These are phyloP conservation scores for Ahaetulla prasina DNA, from an alignment of 2,113 vertebrate species.

Conservation along the genomic window DNA sequence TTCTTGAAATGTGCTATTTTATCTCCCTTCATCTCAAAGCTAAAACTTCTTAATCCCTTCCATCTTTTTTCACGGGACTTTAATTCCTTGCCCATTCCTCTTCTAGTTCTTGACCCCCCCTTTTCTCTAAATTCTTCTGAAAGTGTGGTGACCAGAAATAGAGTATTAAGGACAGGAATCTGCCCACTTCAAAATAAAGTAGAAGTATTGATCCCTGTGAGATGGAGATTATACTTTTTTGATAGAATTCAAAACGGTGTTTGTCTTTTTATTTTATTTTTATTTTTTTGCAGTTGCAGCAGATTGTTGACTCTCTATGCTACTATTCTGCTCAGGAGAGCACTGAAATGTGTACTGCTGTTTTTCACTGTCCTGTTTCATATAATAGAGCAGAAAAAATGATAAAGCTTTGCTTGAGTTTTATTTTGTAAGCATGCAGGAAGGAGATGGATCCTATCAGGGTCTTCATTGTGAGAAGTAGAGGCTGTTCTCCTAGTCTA, in stretches of 20 bases:
- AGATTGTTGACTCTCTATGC: background rate
- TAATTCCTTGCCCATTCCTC: background rate
- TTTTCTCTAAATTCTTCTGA: background rate
- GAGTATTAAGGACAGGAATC: background rate
- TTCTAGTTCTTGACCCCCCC: background rate
- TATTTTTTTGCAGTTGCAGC: background rate
- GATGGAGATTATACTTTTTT: background rate
- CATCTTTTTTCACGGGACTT: background rate
- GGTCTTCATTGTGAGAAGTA: background rate
- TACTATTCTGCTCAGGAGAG: background rate
- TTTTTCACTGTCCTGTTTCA: background rate
- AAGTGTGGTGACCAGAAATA: background rate
- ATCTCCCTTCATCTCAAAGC: background rate
- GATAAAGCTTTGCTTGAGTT: background rate
- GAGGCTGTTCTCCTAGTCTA: background rate
- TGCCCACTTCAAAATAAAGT: background rate
- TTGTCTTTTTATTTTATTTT: background rate
- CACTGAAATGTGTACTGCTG: background rate
- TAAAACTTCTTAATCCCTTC: background rate
- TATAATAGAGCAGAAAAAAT: background rate
- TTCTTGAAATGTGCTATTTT: background rate
- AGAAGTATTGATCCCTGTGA: background rate
- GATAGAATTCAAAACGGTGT: background rate
- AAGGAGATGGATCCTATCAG: background rate
- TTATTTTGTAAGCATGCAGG: background rate